A percentile compares a stretch with the other conserved stretches of the same genome.
These are phyloP conservation scores for Dryas iulia DNA, from an alignment of 1,140 invertebrate genomes.

Conservation along the genomic window DNA sequence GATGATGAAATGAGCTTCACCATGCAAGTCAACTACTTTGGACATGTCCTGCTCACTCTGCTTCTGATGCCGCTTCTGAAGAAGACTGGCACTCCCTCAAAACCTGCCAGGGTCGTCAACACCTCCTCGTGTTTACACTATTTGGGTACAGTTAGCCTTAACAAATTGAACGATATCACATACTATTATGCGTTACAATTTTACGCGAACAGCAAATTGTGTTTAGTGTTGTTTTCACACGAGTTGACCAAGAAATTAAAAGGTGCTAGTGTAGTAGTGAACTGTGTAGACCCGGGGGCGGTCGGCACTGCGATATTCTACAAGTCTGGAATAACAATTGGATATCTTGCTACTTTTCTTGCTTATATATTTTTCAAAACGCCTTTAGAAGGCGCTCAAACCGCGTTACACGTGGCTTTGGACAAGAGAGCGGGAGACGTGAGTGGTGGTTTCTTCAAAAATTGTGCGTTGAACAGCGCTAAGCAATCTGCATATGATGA, in stretches of 20 bases:
- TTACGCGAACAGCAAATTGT: slow-evolving; percentile 86
- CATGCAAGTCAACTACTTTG: slow-evolving; percentile 84
- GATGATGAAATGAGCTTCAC: slow-evolving; percentile 85
- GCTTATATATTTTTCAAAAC: slow-evolving; percentile 45
- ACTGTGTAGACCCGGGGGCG: slow-evolving; percentile 82
- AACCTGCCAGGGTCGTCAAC: slow-evolving; percentile 48
- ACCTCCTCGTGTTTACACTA: slow-evolving; percentile 76
- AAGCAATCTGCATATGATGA: slow-evolving; percentile 34
- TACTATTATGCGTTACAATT: slow-evolving; percentile 76
- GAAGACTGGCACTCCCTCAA: slow-evolving; percentile 47
- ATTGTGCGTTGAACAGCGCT: slow-evolving; percentile 39
- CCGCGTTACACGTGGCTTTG: slow-evolving; percentile 47
- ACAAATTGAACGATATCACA: slow-evolving; percentile 33
- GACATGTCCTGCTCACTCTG: slow-evolving; percentile 86
- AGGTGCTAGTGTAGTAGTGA: slow-evolving; percentile 78
- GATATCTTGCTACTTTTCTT: slow-evolving; percentile 34
- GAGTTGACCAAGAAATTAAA: slow-evolving; percentile 82
- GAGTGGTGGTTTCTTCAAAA: slow-evolving; percentile 64
- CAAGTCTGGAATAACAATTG: slow-evolving; percentile 26
- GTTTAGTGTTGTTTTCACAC: slow-evolving; percentile 84
- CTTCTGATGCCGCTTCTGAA: slow-evolving; percentile 83
- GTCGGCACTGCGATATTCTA: slow-evolving; percentile 80
- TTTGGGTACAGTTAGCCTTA: slow-evolving; percentile 27
- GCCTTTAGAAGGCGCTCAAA: slow-evolving; percentile 62
- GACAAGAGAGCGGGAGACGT: slow-evolving; percentile 44